Conservation (phyloP, 1,140 invertebrate species). For the Aphidius gifuensis region DNA sequence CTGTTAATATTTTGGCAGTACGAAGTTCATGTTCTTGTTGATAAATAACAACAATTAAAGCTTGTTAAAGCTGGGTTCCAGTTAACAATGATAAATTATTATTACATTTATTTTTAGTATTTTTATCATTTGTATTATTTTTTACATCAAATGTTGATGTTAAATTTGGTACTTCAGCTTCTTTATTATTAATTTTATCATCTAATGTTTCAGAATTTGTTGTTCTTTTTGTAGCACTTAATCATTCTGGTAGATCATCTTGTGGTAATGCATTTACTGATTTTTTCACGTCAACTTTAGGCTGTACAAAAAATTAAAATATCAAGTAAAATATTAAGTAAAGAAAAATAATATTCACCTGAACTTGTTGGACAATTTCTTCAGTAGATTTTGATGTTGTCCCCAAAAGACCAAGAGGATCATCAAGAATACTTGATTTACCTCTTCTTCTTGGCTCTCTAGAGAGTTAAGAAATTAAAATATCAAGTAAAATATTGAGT, state of each 20-base stretch:
- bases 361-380: background rate
- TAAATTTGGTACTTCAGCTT: background rate
- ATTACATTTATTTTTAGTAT: background rate
- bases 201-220: constrained; percentile 8
- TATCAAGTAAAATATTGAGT: no score
- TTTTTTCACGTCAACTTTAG: background rate
- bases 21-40: constrained; percentile 43
- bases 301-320: background rate
- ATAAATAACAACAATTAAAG: constrained; percentile 40
- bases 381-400: background rate
- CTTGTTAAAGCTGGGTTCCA: constrained; percentile 37
- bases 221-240: constrained; percentile 35
- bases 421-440: constrained; percentile 31
- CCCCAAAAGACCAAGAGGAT: constrained; percentile 41
- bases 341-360: no score
- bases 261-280: background rate
- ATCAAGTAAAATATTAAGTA: no score
- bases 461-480: no score
- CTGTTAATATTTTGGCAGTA: constrained; percentile 38
- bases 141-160: background rate
- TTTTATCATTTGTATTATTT: no score
- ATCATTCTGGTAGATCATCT: constrained; percentile 47
- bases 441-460: constrained; percentile 39
- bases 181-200: background rate
- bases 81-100: constrained; percentile 29